Percentiles rank a stretch among this genome's conserved stretches.
phyloP scores from a whole-genome alignment of 2,113 vertebrate species.

The Rhegmatorhina hoffmannsi region DNA sequence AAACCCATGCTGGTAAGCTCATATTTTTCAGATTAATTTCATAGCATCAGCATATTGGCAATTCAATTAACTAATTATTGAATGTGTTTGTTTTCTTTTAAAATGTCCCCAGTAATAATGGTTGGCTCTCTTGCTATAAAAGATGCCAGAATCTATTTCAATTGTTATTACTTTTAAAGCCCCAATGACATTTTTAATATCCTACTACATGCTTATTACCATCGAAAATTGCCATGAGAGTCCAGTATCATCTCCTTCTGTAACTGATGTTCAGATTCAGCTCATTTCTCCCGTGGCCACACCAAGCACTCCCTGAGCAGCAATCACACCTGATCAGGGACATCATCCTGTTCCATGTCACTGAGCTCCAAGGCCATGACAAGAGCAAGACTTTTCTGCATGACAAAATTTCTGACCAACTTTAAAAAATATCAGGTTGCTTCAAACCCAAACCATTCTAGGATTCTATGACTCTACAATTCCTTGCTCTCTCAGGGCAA shows the following conservation, averaged over 20 bases:
- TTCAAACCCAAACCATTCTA: neutral
- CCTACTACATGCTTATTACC: slow-evolving; percentile 6
- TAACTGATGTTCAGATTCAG: neutral
- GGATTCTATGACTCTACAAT: neutral
- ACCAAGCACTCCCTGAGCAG: neutral
- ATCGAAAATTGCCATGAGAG: neutral
- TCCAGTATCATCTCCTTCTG: neutral
- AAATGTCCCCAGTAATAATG: neutral
- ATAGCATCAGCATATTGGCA: neutral
- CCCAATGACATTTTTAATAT: slow-evolving; percentile 36
- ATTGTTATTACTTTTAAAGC: slow-evolving; percentile 42
- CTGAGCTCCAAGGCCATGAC: neutral
- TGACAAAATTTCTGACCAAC: neutral
- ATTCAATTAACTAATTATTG: slow-evolving; percentile 44
- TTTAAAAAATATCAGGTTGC: neutral
- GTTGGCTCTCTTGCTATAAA: neutral
- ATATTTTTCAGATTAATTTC: neutral
- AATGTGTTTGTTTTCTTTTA: slow-evolving; percentile 13
- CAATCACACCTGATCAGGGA: neutral
- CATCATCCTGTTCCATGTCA: neutral
- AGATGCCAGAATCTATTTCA: slow-evolving; percentile 22
- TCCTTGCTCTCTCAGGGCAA: neutral
- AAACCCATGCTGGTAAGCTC: neutral
- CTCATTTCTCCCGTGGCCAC: neutral
- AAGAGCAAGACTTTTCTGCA: neutral